Conservation (phyloP, 2,797 vertebrate genomes). For the Sebastes trivittatus region DNA sequence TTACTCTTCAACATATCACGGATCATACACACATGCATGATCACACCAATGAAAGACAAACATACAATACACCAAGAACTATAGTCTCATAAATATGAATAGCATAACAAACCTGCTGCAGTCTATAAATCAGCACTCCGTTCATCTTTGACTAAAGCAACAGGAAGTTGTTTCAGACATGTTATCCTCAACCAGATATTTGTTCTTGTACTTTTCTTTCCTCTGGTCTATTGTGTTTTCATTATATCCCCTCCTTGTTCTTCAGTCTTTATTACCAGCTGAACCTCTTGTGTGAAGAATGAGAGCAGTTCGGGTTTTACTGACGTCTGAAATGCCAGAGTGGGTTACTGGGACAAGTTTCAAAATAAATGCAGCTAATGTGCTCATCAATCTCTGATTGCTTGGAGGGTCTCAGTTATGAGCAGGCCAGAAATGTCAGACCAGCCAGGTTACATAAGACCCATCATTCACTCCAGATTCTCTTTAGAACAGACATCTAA, state of each 20-base stretch:
- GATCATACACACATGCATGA: background rate
- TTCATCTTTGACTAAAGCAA: background rate
- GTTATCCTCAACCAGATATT: background rate
- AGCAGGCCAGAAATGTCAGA: constrained; percentile 18
- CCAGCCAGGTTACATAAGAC: background rate
- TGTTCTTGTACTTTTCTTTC: background rate
- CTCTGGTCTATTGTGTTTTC: background rate
- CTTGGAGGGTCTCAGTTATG: constrained; percentile 17
- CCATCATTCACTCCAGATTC: constrained; percentile 17
- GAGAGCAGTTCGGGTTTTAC: background rate
- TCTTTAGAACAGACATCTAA: background rate
- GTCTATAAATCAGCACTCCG: background rate
- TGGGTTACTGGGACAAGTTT: constrained; percentile 14
- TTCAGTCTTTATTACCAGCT: background rate
- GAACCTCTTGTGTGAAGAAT: background rate
- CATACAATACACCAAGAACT: background rate
- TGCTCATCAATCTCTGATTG: constrained; percentile 38
- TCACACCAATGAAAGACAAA: background rate
- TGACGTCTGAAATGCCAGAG: constrained; percentile 2
- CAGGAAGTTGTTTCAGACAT: background rate
- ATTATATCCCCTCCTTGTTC: background rate
- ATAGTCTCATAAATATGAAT: background rate
- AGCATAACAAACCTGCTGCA: background rate
- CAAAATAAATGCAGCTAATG: constrained; percentile 24
- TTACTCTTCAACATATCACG: background rate